Conservation (phyloP, 2,888 invertebrate genomes). For the Meloe dianella region DNA sequence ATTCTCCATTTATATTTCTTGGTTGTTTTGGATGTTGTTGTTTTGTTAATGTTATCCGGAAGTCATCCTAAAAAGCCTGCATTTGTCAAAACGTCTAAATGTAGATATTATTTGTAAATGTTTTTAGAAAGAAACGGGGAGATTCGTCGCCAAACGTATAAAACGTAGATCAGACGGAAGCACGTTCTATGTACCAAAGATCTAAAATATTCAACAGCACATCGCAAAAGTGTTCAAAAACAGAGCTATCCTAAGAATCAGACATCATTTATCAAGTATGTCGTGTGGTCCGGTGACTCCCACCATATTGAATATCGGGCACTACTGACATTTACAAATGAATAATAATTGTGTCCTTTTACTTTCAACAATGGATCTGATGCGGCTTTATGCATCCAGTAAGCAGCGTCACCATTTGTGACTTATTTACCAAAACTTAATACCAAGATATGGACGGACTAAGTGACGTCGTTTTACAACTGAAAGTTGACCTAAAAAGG, state of each 20-base stretch:
- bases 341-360: constrained; percentile 62
- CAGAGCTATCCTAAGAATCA: constrained; percentile 58
- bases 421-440: constrained; percentile 30
- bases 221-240: constrained; percentile 57
- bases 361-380: constrained; percentile 56
- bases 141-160: constrained; percentile 44
- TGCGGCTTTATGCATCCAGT: constrained; percentile 50
- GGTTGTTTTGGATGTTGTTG: constrained; percentile 26
- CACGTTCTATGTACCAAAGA: constrained; percentile 49
- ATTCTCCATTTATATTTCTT: neutral
- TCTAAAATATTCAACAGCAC: constrained; percentile 56
- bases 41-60: constrained; percentile 36
- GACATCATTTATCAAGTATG: constrained; percentile 60
- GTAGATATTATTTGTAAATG: constrained; percentile 44
- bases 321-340: constrained; percentile 61
- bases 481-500: neutral
- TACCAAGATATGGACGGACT: constrained; percentile 3
- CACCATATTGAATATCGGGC: constrained; percentile 61
- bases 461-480: neutral
- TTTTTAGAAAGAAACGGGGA: constrained; percentile 31
- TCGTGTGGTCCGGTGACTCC: constrained; percentile 60
- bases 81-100: constrained; percentile 21
- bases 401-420: constrained; percentile 45
- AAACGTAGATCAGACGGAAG: constrained; percentile 49
- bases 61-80: constrained; percentile 27